Base-by-base conservation (phyloP, 2,113 vertebrate species). In the Campylorhamphus procurvoides region DNA sequence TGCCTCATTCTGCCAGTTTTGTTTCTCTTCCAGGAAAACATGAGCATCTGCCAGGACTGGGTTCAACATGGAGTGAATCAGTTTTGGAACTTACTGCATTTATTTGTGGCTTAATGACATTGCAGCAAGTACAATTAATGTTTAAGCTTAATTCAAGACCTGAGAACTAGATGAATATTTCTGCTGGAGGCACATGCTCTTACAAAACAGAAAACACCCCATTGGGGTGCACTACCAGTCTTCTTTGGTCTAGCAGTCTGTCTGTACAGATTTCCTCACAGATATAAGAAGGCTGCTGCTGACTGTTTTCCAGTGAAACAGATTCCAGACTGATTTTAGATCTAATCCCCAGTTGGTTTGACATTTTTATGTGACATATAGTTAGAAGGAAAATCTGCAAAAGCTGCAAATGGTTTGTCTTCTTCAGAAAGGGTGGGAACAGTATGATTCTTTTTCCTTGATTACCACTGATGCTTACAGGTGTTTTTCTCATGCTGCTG, bases 21-120 rank as follows among this genome's bases (percentile, higher is more conserved):
- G 39, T 74, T 94, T 86, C 82, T 71, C n/a, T 77, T 91, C 82
- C 92, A 94, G 82, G 71, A 95, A 95, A 96, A 95, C 79, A 96
- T 0, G 13, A 91, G 85, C 78, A 86, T 96, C 88, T 93, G 90
- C 83, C 82, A 90, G 85, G 78, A 71, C 56, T 63, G 82, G 56
- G 85, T 93, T 94, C 85, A 93, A 75, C 75, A 55, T 29, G 76
- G n/a, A 86, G 29, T 67, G 92, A 88, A 71, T 96, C 81, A 80
- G 62, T 91, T 91, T 94, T 82, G 82, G 92, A 96, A 90, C 63
- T 86, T 74, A 63, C 39, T 59, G 59, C 63, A 33, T 83, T 91
- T 84, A 80, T 79, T 85, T 67, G 58, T 69, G 69, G 28, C 59
- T 92, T 90, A 77, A 77, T 78, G 94, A 91, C 59, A 76, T 29